phyloP scores from a whole-genome alignment of 2,113 vertebrate species.

The Nycticorax nycticorax region DNA sequence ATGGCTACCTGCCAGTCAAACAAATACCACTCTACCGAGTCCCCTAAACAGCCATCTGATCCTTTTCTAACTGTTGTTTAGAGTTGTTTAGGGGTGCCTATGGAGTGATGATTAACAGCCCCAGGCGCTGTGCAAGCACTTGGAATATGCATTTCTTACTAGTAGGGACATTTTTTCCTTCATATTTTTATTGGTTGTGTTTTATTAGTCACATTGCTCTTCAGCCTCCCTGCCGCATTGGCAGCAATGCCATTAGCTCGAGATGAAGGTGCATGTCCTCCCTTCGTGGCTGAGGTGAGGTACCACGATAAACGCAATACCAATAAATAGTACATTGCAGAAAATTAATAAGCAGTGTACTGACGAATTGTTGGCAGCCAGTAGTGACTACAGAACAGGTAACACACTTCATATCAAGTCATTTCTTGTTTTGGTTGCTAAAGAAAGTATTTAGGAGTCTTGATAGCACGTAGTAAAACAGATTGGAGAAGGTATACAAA shows the following conservation, averaged over 20 bases:
- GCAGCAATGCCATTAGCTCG: slow-evolving; percentile 1
- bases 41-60: slow-evolving; percentile 35
- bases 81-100: slow-evolving; percentile 33
- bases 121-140: not conserved
- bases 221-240: slow-evolving; percentile 52
- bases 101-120: slow-evolving; percentile 24
- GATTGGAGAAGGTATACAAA: not conserved
- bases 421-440: slow-evolving; percentile 4
- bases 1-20: slow-evolving; percentile 62
- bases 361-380: not conserved
- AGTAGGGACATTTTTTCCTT: slow-evolving; percentile 55
- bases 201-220: slow-evolving; percentile 58
- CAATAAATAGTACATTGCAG: slow-evolving; percentile 16
- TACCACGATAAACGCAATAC: slow-evolving; percentile 41
- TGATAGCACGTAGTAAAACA: not conserved
- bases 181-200: slow-evolving; percentile 65
- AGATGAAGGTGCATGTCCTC: slow-evolving; percentile 39
- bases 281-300: slow-evolving; percentile 36
- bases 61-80: slow-evolving; percentile 35
- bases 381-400: not conserved
- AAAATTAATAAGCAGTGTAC: slow-evolving; percentile 36
- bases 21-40: not conserved
- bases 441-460: not conserved
- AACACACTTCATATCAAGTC: not conserved
- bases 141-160: slow-evolving; percentile 45